Base-by-base conservation (phyloP, 2,888 invertebrate species). In the Tanytarsus gracilentus region DNA sequence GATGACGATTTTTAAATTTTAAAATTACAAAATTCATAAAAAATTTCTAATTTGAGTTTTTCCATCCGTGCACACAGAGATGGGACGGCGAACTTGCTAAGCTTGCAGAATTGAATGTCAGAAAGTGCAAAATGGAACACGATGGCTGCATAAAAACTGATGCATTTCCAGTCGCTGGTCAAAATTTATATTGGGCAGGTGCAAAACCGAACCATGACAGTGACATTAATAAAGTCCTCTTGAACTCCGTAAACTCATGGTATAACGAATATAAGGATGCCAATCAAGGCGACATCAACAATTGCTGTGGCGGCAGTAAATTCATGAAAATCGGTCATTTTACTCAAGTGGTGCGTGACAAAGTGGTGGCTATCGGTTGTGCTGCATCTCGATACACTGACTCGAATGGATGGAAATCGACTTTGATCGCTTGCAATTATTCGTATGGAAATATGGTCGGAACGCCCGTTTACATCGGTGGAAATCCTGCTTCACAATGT, bases 21-120 rank as follows among this genome's bases (percentile, higher is more conserved):
- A n/a, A n/a, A n/a, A n/a, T n/a, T n/a, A n/a, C n/a, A n/a, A n/a
- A n/a, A n/a, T n/a, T n/a, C n/a, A n/a, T n/a, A n/a, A n/a, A n/a
- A n/a, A n/a, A n/a, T n/a, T n/a, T n/a, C n/a, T n/a, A n/a, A n/a
- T n/a, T n/a, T n/a, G n/a, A n/a, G n/a, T n/a, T n/a, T n/a, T n/a
- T n/a, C n/a, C n/a, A n/a, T n/a, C n/a, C n/a, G n/a, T n/a, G 72
- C 70, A 71, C 63, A 61, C 62, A 40, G 40, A 44, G 11, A 44
- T 44, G 44, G 44, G 44, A 44, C 23, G 3, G 7, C 2, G 72
- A 72, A 61, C 64, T 72, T 60, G 71, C 67, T 30, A 66, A 67
- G 61, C 63, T 72, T 61, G 72, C 72, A 4, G 64, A 65, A 21
- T 61, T 72, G 40, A 71, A 72, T 64, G 71, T 66, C 18, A 69